These are phyloP conservation scores for Calidris pugnax DNA, from an alignment of 2,113 vertebrate species.

Conservation along the genomic window DNA sequence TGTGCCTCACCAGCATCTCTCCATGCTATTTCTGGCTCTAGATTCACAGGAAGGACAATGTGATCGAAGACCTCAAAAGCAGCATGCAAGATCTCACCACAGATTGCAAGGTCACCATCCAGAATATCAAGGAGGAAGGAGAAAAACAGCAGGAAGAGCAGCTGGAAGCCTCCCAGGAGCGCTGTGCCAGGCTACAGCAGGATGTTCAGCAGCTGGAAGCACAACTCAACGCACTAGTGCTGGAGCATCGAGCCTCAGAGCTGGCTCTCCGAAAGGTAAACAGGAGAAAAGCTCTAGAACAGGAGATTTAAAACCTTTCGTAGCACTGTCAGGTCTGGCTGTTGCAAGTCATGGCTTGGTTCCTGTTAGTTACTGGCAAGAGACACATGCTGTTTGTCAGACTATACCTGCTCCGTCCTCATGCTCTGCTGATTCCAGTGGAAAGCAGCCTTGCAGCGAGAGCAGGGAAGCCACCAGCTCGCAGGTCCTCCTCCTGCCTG, in stretches of 20 bases:
- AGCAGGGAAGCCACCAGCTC: not conserved
- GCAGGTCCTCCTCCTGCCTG: not conserved
- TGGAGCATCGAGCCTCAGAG: slow-evolving; percentile 76
- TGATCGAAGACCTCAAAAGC: slow-evolving; percentile 73
- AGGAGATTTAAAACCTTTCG: not conserved
- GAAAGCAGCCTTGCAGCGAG: not conserved
- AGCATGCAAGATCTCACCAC: slow-evolving; percentile 66
- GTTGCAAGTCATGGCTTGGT: not conserved
- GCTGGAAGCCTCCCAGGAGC: slow-evolving; percentile 56
- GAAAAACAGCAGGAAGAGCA: slow-evolving; percentile 70
- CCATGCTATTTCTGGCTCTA: not conserved
- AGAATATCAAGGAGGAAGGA: slow-evolving; percentile 47
- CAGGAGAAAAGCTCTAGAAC: not conserved
- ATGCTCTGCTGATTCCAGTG: not conserved
- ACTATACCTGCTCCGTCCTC: not conserved
- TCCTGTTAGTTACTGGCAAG: not conserved
- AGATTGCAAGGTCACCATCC: slow-evolving; percentile 55
- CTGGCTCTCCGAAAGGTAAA: slow-evolving; percentile 79
- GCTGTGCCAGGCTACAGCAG: slow-evolving; percentile 65
- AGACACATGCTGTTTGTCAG: not conserved
- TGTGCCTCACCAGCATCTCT: not conserved
- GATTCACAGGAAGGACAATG: slow-evolving; percentile 74
- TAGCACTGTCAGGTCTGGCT: not conserved
- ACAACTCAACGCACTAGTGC: slow-evolving; percentile 67
- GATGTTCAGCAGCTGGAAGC: slow-evolving; percentile 67